phyloP scores from a whole-genome alignment of 2,113 vertebrate species.

The Castor canadensis region DNA sequence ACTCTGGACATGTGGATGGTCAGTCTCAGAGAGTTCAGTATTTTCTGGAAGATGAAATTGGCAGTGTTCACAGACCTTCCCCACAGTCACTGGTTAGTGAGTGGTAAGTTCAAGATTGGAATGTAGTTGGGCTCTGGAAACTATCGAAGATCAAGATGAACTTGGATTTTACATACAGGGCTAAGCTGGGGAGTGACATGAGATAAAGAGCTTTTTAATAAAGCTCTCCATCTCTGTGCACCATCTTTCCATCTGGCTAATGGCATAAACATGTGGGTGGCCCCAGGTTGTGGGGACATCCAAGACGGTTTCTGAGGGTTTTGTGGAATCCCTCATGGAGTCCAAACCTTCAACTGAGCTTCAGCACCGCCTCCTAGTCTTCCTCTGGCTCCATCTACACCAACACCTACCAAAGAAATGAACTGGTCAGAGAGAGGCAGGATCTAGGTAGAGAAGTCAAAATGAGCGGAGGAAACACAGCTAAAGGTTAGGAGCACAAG shows the following conservation, averaged over 20 bases:
- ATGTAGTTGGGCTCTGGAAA: constrained; percentile 17
- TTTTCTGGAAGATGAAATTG: constrained; percentile 13
- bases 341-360: background rate
- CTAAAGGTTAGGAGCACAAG: constrained; percentile 38
- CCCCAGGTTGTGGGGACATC: background rate
- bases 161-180: background rate
- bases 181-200: background rate
- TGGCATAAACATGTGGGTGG: background rate
- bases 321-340: background rate
- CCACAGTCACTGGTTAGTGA: background rate
- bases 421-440: background rate
- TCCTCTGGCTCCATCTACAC: background rate
- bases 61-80: background rate
- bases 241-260: background rate
- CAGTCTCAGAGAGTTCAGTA: too few species aligned
- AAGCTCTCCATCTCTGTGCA: background rate
- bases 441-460: constrained; percentile 22
- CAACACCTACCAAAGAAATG: background rate
- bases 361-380: background rate
- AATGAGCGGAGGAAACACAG: background rate
- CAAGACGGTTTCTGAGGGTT: background rate
- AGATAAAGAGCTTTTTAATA: background rate
- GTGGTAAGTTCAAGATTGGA: background rate
- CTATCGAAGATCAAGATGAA: background rate
- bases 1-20: background rate